These are phyloP conservation scores for Macrosteles quadrilineatus DNA, from an alignment of 1,140 invertebrate genomes.

Conservation along the genomic window DNA sequence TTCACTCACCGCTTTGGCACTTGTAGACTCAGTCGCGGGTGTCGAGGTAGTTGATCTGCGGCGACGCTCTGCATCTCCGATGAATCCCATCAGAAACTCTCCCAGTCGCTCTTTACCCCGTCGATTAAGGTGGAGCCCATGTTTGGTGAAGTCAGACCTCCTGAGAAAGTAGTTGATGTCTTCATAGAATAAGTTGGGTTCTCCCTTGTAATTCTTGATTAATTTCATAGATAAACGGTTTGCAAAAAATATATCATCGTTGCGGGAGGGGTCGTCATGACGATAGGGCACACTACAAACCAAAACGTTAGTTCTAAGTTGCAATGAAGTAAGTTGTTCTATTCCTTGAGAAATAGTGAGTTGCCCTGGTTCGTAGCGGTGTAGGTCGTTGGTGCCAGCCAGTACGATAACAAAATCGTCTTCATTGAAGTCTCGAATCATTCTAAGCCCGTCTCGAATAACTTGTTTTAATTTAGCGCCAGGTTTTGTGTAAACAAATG, in stretches of 20 bases:
- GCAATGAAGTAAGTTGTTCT: neutral
- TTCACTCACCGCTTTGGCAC: too few species aligned
- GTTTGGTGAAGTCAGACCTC: slow-evolving; percentile 23
- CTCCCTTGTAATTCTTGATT: slow-evolving; percentile 6
- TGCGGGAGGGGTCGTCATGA: slow-evolving; percentile 9
- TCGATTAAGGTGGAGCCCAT: slow-evolving; percentile 30
- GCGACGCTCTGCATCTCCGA: too few species aligned
- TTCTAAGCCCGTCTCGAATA: neutral
- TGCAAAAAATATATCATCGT: slow-evolving; percentile 14
- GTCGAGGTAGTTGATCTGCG: too few species aligned
- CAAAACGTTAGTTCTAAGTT: slow-evolving; percentile 16
- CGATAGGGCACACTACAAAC: slow-evolving; percentile 12
- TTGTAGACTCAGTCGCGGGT: slow-evolving; percentile 39
- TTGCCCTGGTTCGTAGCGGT: neutral
- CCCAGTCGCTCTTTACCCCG: slow-evolving; percentile 20
- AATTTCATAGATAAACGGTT: neutral
- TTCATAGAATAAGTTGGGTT: slow-evolving; percentile 8
- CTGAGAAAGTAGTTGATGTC: slow-evolving; percentile 14
- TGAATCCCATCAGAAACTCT: neutral
- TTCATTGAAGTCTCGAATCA: neutral
- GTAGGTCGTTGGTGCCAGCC: slow-evolving; percentile 15
- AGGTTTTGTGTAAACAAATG: slow-evolving; percentile 4
- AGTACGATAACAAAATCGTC: slow-evolving; percentile 4
- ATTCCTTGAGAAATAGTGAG: slow-evolving; percentile 5
- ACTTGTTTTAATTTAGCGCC: slow-evolving; percentile 16